phyloP scores from a whole-genome alignment of 2,113 vertebrate genomes.

The Phylloscopus trochilus region DNA sequence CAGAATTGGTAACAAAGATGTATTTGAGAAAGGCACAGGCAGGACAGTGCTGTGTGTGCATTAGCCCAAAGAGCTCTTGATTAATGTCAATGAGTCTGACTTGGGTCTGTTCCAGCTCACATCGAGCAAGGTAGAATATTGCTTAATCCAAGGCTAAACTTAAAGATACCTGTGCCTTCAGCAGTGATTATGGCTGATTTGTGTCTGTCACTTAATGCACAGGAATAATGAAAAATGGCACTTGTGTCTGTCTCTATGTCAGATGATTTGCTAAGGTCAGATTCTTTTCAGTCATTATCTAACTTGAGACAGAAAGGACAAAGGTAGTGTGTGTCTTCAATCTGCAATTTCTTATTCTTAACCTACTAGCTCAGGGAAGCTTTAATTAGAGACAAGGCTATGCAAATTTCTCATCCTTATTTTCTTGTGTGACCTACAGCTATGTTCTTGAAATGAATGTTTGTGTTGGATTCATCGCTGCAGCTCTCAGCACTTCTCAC shows the following conservation, averaged over 20 bases:
- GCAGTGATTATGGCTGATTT: slow-evolving; percentile 3
- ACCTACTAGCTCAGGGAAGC: not conserved
- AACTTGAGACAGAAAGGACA: not conserved
- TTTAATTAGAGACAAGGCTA: not conserved
- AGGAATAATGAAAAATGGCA: not conserved
- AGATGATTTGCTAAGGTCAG: not conserved
- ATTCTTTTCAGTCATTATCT: not conserved
- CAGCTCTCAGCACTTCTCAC: slow-evolving; percentile 35
- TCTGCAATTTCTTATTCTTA: not conserved
- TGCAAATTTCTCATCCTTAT: slow-evolving; percentile 1
- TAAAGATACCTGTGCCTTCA: not conserved
- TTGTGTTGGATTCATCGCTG: not conserved
- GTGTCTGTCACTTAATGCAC: not conserved
- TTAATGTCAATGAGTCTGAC: not conserved
- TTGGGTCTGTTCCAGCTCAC: not conserved
- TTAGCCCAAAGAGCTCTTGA: not conserved
- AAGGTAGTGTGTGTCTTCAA: not conserved
- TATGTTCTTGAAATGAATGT: slow-evolving; percentile 2
- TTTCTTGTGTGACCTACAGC: not conserved
- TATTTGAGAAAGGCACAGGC: not conserved
- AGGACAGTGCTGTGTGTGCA: not conserved
- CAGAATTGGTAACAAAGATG: not conserved
- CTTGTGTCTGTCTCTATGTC: not conserved
- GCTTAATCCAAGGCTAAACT: slow-evolving; percentile 1
- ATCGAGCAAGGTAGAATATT: not conserved